phyloP scores from a whole-genome alignment of 2,797 vertebrate genomes.

The Glyptemys insculpta region DNA sequence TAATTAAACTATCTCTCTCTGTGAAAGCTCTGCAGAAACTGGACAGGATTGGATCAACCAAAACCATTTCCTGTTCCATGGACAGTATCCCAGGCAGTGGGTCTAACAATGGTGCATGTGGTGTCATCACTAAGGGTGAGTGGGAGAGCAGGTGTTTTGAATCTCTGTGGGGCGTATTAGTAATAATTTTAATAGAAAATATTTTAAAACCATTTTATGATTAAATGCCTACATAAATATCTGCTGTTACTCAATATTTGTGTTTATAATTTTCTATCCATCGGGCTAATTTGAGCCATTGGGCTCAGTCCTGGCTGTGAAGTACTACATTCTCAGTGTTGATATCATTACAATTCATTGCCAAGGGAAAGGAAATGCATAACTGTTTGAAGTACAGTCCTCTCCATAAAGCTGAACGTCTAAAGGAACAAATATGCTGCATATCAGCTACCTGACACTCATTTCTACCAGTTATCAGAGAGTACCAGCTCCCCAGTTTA shows the following conservation, averaged over 20 bases:
- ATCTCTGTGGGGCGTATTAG: not conserved
- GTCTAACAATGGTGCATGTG: not conserved
- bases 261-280: conserved; percentile 37
- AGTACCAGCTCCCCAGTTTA: not conserved
- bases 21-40: not conserved
- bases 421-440: conserved; percentile 2
- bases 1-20: not conserved
- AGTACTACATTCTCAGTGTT: not conserved
- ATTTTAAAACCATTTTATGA: not conserved
- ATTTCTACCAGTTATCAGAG: not conserved
- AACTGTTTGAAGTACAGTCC: conserved; percentile 27
- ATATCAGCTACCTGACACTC: conserved; percentile 39
- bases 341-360: conserved; percentile 9
- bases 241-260: not conserved
- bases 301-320: not conserved
- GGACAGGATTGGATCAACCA: not conserved
- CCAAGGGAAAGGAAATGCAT: conserved; percentile 3
- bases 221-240: not conserved
- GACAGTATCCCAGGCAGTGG: not conserved
- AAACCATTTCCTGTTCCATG: not conserved
- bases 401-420: conserved; percentile 23
- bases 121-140: too few species aligned
- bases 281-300: not conserved
- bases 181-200: not conserved
- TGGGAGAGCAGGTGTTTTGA: not conserved